Evolutionary conservation across 2,888 invertebrate genomes (phyloP), one percentile per base, ranked within the genome.

Genomic region (Limnephilus auricula): DNA sequence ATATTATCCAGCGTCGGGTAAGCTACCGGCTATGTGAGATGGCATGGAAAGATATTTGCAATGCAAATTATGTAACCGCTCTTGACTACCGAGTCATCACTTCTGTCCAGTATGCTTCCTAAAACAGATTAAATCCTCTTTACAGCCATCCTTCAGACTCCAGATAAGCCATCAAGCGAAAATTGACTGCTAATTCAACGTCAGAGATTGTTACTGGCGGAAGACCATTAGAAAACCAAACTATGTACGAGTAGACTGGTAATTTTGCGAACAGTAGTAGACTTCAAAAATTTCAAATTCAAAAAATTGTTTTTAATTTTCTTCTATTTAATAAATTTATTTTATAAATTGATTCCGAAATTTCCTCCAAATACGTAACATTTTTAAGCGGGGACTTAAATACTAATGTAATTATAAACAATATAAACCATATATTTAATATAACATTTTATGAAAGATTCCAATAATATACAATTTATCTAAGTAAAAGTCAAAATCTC

Each of bases 21-120:
- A 65, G 65, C 65, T n/a, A 65, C 65, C 65, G 65, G 65, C 65
- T 25, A 65, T 65, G 25, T 25, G 65, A 25, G 65, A 65, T 65
- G 65, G 65, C 25, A n/a, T 65, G 31, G 65, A 34, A 84, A 18
- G 78, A n/a, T 84, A 90, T 90, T 90, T 90, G 82, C 90, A 90
- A 78, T 90, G 90, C 90, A 90, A 90, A 90, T 90, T 65, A 65
- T 84, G 34, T 83, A 83, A 82, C 82, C 84, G 79, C 90, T 83
- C 90, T 90, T 65, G 32, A 34, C 84, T 89, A 32, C 31, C 30
- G 45, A 82, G 82, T 82, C 32, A 82, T 82, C 82, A 82, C 82
- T 82, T 82, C 82, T 89, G 89, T 89, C 82, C 89, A 89, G 89
- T 37, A 80, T 45, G 50, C 82, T 89, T 82, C 78, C 78, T 12